Base-by-base conservation (phyloP, 2,113 vertebrate genomes). In the Beaufortia kweichowensis region DNA sequence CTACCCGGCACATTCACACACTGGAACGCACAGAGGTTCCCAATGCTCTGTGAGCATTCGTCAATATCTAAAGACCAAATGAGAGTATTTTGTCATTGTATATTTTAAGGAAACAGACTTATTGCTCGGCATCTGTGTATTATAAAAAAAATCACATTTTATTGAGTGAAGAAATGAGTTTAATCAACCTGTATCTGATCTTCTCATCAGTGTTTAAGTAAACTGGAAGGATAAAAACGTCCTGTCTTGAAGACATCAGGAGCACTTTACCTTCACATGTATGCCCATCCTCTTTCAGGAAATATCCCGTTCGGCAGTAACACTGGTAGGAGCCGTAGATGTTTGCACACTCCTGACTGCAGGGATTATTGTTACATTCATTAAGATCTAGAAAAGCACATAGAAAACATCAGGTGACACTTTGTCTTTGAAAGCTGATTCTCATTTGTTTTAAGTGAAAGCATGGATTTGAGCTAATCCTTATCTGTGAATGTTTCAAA, bases 271-370 rank as follows among this genome's bases (percentile, higher is more conserved):
- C 96, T 93, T 91, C 93, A 87, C 96, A 97, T 29, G 93, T 91
- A 57, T 93, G 94, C 1, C 95, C 93, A 0, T 98, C 96, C 76
- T 96, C 95, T 2, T 92, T 94, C 77, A 98, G 88, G 90, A 92
- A 94, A 88, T 94, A 97, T 6, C 96, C 96, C 79, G 94, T 92
- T 68, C 93, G 93, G 81, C 96, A 98, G 89, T 97, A 98, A 79
- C 96, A 98, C 84, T 97, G 96, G 80, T 97, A 98, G 41, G 96
- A 98, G 48, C 96, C 95, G 0, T 97, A 95, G 72, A 96, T 92
- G 65, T 98, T 97, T 85, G 95, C 94, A 6, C 96, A 98, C 70
- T 98, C 95, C 84, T 98, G 96, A 89, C 94, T 93, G 84, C 96
- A 98, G 23, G 93, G 94, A 26, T 82, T 93, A 23, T 84, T 81